Percentiles rank a stretch among this genome's conserved stretches.
phyloP scores from a whole-genome alignment of 2,888 invertebrate species.

The Lochmaea capreae region DNA sequence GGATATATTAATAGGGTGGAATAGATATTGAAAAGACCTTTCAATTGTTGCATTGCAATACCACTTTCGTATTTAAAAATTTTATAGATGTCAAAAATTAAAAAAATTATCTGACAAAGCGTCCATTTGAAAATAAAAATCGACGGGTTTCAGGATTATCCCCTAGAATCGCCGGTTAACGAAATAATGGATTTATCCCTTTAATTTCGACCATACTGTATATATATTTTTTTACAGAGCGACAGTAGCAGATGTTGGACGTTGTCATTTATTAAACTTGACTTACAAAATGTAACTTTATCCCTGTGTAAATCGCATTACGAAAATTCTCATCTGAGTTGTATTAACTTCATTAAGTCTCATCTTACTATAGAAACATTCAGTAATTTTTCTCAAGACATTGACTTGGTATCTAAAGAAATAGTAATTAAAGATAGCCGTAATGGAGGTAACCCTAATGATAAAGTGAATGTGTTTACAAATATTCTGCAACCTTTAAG shows the following conservation, averaged over 20 bases:
- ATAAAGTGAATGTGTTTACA: constrained; percentile 87
- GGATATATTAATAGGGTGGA: too few species aligned
- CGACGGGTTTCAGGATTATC: too few species aligned
- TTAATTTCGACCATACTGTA: background rate
- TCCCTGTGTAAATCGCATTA: constrained; percentile 73
- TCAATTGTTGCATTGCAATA: too few species aligned
- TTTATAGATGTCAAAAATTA: too few species aligned
- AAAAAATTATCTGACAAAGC: too few species aligned
- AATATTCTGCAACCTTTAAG: constrained; percentile 83
- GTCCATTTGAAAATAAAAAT: too few species aligned
- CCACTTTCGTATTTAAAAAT: too few species aligned
- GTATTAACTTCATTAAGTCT: constrained; percentile 92
- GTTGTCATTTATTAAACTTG: constrained; percentile 81
- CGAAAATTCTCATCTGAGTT: constrained; percentile 76
- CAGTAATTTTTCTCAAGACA: constrained; percentile 90
- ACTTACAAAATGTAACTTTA: constrained; percentile 88
- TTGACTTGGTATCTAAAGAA: constrained; percentile 93
- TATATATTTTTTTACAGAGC: constrained; percentile 47
- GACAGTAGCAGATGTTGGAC: constrained; percentile 75
- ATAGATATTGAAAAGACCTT: too few species aligned
- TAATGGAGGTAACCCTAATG: constrained; percentile 69
- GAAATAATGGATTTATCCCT: too few species aligned
- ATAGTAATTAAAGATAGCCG: constrained; percentile 83
- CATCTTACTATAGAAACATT: constrained; percentile 85
- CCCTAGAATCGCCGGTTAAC: too few species aligned